Evolutionary conservation across 2,797 vertebrate genomes (phyloP).

Genomic region (Varecia variegata): DNA sequence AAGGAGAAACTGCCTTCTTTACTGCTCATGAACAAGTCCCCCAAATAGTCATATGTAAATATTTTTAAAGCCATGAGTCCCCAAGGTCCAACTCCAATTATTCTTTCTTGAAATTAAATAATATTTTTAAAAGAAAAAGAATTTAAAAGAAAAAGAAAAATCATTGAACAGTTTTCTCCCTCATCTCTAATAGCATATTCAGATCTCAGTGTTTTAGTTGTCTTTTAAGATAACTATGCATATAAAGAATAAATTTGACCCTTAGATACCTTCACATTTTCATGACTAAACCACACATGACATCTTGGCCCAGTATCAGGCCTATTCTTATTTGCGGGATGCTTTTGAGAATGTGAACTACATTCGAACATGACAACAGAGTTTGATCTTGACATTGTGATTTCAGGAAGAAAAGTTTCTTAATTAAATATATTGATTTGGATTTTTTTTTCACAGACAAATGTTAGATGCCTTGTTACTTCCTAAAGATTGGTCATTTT

Average conservation of each 20-base stretch:
- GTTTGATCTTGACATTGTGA: neutral
- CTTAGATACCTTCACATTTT: neutral
- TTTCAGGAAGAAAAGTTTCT: neutral
- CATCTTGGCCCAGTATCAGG: neutral
- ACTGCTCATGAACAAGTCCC: neutral
- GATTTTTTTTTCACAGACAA: neutral
- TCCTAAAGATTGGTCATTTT: neutral
- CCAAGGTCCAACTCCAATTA: neutral
- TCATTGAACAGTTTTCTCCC: neutral
- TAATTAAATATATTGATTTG: neutral
- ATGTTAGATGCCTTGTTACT: neutral
- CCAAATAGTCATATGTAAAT: neutral
- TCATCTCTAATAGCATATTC: neutral
- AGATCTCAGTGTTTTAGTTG: neutral
- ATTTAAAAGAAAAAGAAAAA: too few relatives aligned
- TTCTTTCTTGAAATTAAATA: neutral
- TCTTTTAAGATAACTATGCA: neutral
- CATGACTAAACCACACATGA: neutral
- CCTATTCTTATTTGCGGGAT: neutral
- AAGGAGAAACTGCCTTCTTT: neutral
- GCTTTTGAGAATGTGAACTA: neutral
- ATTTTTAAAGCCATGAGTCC: neutral
- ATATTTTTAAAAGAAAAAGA: neutral
- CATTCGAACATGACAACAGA: neutral
- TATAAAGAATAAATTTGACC: neutral